Percentiles rank a stretch among this genome's conserved stretches.
Evolutionary conservation across 2,113 vertebrate species (phyloP).

Genomic region (Lanius collurio): DNA sequence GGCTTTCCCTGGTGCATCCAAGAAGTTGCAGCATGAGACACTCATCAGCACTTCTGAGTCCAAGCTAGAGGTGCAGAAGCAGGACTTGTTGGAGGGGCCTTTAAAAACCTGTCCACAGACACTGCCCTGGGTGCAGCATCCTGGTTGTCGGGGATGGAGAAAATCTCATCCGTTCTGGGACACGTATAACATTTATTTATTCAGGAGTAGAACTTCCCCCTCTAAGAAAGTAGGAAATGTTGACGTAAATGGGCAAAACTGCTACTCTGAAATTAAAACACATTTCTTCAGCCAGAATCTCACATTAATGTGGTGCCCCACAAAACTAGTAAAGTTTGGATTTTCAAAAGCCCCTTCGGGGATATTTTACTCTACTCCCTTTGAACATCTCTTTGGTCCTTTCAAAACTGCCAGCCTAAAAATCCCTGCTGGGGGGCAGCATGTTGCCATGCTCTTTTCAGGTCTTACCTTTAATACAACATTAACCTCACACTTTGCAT

Average conservation of each 20-base stretch:
- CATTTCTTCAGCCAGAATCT: neutral
- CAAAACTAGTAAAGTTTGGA: neutral
- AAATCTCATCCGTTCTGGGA: neutral
- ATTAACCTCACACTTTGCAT: neutral
- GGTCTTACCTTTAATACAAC: constrained; percentile 9
- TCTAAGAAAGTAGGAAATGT: constrained; percentile 12
- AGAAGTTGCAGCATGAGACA: rapidly evolving
- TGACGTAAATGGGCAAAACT: neutral
- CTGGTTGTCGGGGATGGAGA: neutral
- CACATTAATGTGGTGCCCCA: neutral
- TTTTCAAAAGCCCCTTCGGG: neutral
- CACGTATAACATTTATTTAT: neutral
- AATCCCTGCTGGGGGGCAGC: constrained; percentile 35
- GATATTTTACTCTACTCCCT: neutral
- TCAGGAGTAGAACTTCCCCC: neutral
- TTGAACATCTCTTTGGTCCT: constrained; percentile 23
- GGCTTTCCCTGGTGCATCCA: neutral
- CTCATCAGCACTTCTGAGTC: rapidly evolving
- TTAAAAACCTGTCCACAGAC: neutral
- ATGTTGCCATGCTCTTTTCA: neutral
- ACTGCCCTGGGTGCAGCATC: neutral
- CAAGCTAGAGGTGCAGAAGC: neutral
- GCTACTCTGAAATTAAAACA: neutral
- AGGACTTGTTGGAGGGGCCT: neutral
- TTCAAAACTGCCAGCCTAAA: constrained; percentile 16